A percentile compares a stretch with the other conserved stretches of the same genome.
Evolutionary conservation across 2,888 invertebrate genomes (phyloP).

Genomic region (Scrobipalpa costella): DNA sequence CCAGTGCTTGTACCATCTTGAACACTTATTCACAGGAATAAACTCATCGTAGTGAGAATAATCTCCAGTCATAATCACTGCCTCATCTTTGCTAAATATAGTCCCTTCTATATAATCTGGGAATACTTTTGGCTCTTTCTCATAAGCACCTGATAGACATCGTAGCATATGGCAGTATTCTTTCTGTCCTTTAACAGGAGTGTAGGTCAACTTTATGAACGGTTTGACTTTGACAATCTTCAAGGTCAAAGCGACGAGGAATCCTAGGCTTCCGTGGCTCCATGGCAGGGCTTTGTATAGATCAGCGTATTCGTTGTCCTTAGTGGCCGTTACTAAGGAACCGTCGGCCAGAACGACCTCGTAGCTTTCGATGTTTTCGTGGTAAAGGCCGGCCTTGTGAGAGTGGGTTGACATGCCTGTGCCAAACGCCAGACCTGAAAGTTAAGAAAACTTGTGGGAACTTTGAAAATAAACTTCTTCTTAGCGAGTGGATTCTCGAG

Average conservation of each 20-base stretch:
- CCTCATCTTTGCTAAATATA: conserved; percentile 82
- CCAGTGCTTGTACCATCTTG: conserved; percentile 87
- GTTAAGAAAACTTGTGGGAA: background rate
- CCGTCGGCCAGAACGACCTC: conserved; percentile 85
- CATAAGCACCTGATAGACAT: conserved; percentile 81
- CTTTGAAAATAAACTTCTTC: no score
- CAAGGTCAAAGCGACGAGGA: conserved; percentile 83
- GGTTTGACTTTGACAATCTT: conserved; percentile 83
- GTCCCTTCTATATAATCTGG: conserved; percentile 86
- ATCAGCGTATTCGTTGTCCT: conserved; percentile 80
- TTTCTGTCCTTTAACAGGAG: conserved; percentile 82
- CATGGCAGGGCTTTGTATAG: conserved; percentile 83
- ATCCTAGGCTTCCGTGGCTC: conserved; percentile 85
- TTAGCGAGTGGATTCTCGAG: no score
- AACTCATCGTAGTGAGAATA: conserved; percentile 81
- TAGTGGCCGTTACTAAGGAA: conserved; percentile 79
- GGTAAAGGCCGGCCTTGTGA: conserved; percentile 85
- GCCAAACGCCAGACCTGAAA: conserved; percentile 82
- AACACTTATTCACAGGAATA: conserved; percentile 78
- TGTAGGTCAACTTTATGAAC: conserved; percentile 83
- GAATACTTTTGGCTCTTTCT: conserved; percentile 61
- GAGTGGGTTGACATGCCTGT: conserved; percentile 89
- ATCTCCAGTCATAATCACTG: conserved; percentile 85
- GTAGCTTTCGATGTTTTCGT: conserved; percentile 84
- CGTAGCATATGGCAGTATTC: conserved; percentile 83